These are phyloP conservation scores for Nowickia ferox DNA, from an alignment of 2,888 invertebrate species.

Conservation along the genomic window DNA sequence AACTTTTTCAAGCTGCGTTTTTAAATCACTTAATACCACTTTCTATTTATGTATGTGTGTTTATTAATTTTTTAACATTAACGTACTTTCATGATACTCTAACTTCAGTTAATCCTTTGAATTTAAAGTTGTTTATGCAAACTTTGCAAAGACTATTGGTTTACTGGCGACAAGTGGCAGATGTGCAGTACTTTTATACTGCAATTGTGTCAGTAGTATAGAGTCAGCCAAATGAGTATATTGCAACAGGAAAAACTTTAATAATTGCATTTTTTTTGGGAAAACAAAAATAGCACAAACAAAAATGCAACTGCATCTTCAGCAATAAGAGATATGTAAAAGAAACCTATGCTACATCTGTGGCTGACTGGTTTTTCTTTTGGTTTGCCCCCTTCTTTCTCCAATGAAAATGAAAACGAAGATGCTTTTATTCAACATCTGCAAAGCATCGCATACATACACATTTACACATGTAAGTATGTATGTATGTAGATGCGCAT, in stretches of 20 bases:
- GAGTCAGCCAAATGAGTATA: constrained; percentile 28
- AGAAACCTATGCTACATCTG: constrained; percentile 5
- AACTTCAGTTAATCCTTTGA: constrained; percentile 47
- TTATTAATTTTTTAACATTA: constrained; percentile 5
- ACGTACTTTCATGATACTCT: constrained; percentile 68
- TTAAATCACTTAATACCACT: not conserved
- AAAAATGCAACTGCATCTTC: constrained; percentile 51
- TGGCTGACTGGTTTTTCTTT: constrained; percentile 12
- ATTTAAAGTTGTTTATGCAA: constrained; percentile 43
- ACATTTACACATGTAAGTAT: not conserved
- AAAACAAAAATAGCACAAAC: constrained; percentile 23
- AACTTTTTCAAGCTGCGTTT: not conserved
- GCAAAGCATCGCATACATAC: not conserved
- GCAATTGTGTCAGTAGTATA: constrained; percentile 63
- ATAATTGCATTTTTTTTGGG: constrained; percentile 60
- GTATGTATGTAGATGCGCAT: too few species aligned
- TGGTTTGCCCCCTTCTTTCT: constrained; percentile 5
- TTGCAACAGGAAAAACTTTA: constrained; percentile 67
- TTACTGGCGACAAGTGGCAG: constrained; percentile 66
- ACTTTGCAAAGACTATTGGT: constrained; percentile 54
- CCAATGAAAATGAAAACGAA: constrained; percentile 51
- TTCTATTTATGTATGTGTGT: too few species aligned
- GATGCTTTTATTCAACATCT: constrained; percentile 1
- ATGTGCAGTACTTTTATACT: constrained; percentile 68
- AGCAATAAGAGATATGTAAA: not conserved